phyloP scores from a whole-genome alignment of 2,888 invertebrate species.

The Trichogramma evanescens region DNA sequence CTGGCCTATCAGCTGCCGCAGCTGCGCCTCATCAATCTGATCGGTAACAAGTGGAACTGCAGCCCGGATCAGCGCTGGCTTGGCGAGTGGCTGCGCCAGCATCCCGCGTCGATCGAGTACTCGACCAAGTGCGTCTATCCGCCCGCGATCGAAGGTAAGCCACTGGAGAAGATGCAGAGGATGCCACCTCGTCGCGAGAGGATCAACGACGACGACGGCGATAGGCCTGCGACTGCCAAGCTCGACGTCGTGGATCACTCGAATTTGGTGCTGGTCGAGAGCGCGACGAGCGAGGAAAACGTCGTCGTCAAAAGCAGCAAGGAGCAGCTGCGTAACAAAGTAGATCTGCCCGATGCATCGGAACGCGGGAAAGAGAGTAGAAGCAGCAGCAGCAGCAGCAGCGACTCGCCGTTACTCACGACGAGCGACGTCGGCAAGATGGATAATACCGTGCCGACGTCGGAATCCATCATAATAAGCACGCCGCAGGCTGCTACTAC shows the following conservation, averaged over 20 bases:
- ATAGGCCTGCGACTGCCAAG: background rate
- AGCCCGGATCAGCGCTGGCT: slow-evolving; percentile 57
- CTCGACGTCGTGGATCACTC: background rate
- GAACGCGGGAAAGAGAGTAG: background rate
- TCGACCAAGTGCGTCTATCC: slow-evolving; percentile 32
- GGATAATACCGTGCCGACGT: background rate
- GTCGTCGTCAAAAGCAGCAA: background rate
- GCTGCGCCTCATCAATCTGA: slow-evolving; percentile 59
- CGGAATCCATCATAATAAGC: background rate
- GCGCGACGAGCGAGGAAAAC: background rate
- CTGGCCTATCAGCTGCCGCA: slow-evolving; percentile 64
- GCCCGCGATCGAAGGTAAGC: slow-evolving; percentile 27
- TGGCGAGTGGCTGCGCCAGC: slow-evolving; percentile 59
- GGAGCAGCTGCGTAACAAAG: background rate
- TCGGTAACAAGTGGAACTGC: slow-evolving; percentile 68
- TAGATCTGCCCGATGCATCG: background rate
- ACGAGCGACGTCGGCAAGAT: background rate
- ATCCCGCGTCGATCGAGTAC: slow-evolving; percentile 27
- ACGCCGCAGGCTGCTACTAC: no score
- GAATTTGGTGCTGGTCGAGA: background rate
- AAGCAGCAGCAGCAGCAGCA: background rate
- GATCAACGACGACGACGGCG: background rate
- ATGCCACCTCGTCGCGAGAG: slow-evolving; percentile 6
- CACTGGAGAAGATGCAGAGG: slow-evolving; percentile 33
- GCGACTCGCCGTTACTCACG: background rate